A percentile compares a stretch with the other conserved stretches of the same genome.
Evolutionary conservation across 2,113 vertebrate genomes (phyloP).

Genomic region (Anser brachyrhynchus): DNA sequence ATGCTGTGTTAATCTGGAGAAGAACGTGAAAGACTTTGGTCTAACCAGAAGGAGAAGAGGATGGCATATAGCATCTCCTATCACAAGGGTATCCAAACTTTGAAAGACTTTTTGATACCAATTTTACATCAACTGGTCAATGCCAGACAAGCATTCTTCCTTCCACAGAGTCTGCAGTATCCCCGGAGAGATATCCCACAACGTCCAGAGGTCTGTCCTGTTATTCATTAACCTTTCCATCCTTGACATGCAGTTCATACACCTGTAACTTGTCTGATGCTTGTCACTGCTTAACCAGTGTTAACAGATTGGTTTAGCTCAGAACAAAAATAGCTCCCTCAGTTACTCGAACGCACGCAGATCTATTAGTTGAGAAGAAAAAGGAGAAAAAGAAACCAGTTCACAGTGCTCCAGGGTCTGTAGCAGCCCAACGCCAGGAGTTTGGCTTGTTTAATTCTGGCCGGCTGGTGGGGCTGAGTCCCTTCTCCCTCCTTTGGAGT

Average conservation of each 20-base stretch:
- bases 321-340: slow-evolving; percentile 23
- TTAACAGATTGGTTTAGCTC: neutral
- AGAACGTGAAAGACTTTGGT: neutral
- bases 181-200: neutral
- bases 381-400: neutral
- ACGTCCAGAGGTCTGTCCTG: neutral
- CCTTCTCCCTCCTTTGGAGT: neutral
- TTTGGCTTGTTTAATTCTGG: neutral
- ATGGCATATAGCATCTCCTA: neutral
- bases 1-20: neutral
- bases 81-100: neutral
- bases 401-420: neutral
- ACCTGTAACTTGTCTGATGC: neutral
- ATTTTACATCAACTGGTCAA: neutral
- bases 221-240: slow-evolving; percentile 48
- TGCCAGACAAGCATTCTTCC: neutral
- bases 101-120: neutral
- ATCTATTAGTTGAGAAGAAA: neutral
- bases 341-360: neutral
- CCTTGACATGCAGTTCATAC: slow-evolving; percentile 16
- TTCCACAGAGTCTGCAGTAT: neutral
- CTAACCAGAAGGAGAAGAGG: neutral
- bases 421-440: neutral
- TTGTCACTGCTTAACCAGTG: slow-evolving; percentile 17
- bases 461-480: neutral